Conservation (phyloP, 1,140 invertebrate species). For the Dreissena rostriformis region DNA sequence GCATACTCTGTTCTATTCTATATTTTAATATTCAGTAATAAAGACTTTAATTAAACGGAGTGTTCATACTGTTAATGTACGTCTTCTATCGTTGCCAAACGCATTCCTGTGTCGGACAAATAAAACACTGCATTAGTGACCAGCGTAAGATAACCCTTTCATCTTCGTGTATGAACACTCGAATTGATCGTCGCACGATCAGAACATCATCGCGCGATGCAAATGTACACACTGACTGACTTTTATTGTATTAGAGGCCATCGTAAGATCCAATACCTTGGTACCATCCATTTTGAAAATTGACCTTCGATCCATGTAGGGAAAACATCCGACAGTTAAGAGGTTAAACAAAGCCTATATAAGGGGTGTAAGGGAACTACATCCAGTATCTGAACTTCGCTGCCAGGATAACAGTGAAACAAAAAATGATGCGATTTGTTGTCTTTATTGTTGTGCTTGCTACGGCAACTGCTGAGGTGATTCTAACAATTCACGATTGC, state of each 20-base stretch:
- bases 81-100: no score
- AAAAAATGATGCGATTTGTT: background rate
- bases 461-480: background rate
- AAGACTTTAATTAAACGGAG: no score
- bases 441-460: background rate
- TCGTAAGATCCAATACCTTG: slow-evolving; percentile 37
- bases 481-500: slow-evolving; percentile 6
- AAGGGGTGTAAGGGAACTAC: background rate
- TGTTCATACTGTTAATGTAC: no score
- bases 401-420: background rate
- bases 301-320: background rate
- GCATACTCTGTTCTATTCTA: no score
- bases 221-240: no score
- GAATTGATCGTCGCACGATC: no score
- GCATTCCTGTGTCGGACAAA: no score
- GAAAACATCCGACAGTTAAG: background rate
- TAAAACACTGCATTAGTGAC: no score
- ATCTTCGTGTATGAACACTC: no score
- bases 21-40: no score
- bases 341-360: background rate
- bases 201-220: no score
- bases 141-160: no score
- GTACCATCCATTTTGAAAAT: slow-evolving; percentile 20
- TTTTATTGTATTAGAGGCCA: slow-evolving; percentile 13
- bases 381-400: background rate